Base-by-base conservation (phyloP, 2,888 invertebrate genomes). In the Siphlonurus alternatus region DNA sequence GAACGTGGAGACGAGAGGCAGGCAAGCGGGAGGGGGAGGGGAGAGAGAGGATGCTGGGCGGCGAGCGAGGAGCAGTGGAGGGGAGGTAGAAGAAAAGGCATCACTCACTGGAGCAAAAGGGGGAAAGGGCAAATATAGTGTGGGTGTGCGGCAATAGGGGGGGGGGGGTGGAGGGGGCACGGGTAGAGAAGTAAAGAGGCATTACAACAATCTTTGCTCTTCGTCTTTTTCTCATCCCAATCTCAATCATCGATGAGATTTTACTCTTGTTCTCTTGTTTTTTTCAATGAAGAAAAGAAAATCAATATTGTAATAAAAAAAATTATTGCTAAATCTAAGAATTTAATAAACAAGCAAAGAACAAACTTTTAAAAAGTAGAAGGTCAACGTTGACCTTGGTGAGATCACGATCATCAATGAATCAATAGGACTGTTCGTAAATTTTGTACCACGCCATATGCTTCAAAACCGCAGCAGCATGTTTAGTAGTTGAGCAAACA, bases 41-140 rank as follows among this genome's bases (percentile, higher is more conserved):
- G 64, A 65, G 67, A 65, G 66, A 65, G 63, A 10, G 60, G 10
- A 23, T 2, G 63, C 63, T 23, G 62, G 65, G 53, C 38, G 66
- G 54, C 64, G 7, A 10, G 38, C 15, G 38, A 66, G 62, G 65
- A 66, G 64, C 65, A 63, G 69, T 68, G 68, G 69, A 70, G 69
- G 22, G 53, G 19, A 38, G 61, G 19, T 15, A 23, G 51, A 1
- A 19, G n/a, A 23, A 22, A 25, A 61, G 15, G 51, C 19, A 23
- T 25, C 22, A 53, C 54, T 10, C 62, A 24, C 18, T 15, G 25
- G 25, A 65, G 64, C 56, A 63, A 23, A 63, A 64, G 53, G 54
- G 66, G 59, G 61, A 54, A 61, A 64, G 66, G 61, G 65, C 65
- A 63, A 64, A 63, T 69, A 67, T 68, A 68, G 70, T 68, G 3